phyloP scores from a whole-genome alignment of 2,113 vertebrate species.

The Capreolus pygargus region DNA sequence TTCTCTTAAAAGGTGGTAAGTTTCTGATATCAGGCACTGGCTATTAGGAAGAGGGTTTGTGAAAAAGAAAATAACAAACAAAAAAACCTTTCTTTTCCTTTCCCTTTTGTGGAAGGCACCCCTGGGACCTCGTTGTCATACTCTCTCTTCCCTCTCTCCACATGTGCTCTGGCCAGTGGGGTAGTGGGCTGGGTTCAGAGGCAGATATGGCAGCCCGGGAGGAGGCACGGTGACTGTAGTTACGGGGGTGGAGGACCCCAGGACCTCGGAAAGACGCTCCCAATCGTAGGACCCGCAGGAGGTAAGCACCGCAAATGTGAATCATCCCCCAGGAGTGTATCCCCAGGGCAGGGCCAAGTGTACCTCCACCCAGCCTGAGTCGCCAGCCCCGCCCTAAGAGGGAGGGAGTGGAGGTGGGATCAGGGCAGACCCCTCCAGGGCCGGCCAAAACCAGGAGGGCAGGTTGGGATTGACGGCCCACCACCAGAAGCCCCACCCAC shows the following conservation, averaged over 20 bases:
- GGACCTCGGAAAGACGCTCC: background rate
- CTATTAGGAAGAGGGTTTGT: background rate
- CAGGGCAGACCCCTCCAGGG: background rate
- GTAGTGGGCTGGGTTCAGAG: background rate
- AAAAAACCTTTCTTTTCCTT: background rate
- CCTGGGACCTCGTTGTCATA: background rate
- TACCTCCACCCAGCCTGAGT: background rate
- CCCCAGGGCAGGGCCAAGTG: background rate
- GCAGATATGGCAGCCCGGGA: background rate
- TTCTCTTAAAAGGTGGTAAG: background rate
- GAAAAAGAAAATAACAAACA: no score
- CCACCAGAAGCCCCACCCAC: background rate
- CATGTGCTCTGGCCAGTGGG: background rate
- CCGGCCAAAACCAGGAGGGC: background rate
- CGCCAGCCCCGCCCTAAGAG: background rate
- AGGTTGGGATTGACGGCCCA: background rate
- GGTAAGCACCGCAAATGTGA: background rate
- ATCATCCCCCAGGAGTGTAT: background rate
- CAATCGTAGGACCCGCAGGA: fast-evolving
- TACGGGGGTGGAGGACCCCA: background rate
- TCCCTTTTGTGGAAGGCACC: background rate
- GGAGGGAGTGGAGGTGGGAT: background rate
- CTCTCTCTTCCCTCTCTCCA: background rate
- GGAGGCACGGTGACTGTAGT: background rate
- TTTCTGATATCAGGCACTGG: background rate